Conservation (phyloP, 2,113 vertebrate genomes). For the Pituophis catenifer region DNA sequence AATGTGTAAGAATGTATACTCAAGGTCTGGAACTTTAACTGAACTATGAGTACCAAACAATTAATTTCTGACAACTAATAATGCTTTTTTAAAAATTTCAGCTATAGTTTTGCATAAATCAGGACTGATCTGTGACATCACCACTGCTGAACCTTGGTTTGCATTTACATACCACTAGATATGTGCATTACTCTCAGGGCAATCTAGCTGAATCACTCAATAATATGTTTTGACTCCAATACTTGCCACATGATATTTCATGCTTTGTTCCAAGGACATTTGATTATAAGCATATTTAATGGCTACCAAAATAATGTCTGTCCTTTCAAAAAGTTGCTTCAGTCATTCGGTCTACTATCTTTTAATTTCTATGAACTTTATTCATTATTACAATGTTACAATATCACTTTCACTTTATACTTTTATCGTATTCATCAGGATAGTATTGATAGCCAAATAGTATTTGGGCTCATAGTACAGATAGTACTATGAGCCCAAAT, state of each 20-base stretch:
- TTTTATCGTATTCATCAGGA: neutral
- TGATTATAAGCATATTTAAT: neutral
- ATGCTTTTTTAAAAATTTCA: conserved; percentile 19
- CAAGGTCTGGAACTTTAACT: conserved; percentile 24
- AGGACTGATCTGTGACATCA: neutral
- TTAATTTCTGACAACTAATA: neutral
- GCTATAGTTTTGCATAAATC: neutral
- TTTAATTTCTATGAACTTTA: neutral
- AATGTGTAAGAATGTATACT: conserved; percentile 13
- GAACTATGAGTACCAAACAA: conserved; percentile 10
- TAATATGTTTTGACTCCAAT: neutral
- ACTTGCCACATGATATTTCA: neutral
- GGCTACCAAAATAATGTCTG: neutral
- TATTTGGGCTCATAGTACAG: neutral
- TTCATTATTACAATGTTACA: neutral
- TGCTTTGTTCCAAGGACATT: neutral
- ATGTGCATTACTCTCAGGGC: neutral
- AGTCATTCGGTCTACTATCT: neutral
- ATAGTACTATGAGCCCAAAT: no score
- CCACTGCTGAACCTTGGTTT: neutral
- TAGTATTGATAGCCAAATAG: neutral
- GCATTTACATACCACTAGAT: neutral
- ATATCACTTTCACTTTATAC: neutral
- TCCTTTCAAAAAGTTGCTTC: conserved; percentile 1
- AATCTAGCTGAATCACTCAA: neutral